Conservation (phyloP, 2,888 invertebrate genomes). For the Oscheius myriophilus region DNA sequence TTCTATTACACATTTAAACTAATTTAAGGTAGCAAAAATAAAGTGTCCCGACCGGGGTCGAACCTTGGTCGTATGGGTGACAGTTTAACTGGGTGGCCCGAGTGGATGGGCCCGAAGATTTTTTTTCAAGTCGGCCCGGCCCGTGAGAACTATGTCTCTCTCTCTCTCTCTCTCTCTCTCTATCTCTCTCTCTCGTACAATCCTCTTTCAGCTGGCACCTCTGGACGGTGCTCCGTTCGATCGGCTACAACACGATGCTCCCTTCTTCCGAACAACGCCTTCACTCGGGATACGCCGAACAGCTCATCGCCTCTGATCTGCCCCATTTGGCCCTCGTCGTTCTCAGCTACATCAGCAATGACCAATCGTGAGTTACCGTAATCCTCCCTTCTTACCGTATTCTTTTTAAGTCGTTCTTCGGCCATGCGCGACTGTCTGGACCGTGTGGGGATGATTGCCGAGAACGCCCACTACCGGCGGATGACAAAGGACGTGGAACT, state of each 20-base stretch:
- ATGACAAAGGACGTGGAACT: conserved; percentile 35
- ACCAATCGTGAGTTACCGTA: conserved; percentile 39
- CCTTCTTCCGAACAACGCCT: conserved; percentile 45
- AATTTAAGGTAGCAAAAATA: too few relatives aligned
- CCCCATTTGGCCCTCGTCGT: conserved; percentile 47
- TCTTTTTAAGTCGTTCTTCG: conserved; percentile 11
- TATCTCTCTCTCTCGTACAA: not conserved
- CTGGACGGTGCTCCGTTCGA: conserved; percentile 47
- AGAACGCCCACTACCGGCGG: conserved; percentile 26
- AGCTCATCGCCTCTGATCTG: conserved; percentile 38
- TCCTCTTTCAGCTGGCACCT: conserved; percentile 47
- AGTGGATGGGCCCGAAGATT: too few relatives aligned
- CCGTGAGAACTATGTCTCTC: too few relatives aligned
- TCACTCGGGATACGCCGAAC: conserved; percentile 45
- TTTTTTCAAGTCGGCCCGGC: too few relatives aligned
- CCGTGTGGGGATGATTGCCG: conserved; percentile 32
- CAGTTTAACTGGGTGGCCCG: too few relatives aligned
- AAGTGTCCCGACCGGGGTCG: too few relatives aligned
- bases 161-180: too few relatives aligned
- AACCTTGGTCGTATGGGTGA: too few relatives aligned
- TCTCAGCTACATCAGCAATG: conserved; percentile 49
- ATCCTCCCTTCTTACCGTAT: not conserved
- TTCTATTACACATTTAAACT: too few relatives aligned
- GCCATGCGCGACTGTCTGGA: conserved; percentile 31
- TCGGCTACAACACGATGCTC: conserved; percentile 49